Conservation (phyloP, 2,797 vertebrate genomes). For the Neomorphus geoffroyi region DNA sequence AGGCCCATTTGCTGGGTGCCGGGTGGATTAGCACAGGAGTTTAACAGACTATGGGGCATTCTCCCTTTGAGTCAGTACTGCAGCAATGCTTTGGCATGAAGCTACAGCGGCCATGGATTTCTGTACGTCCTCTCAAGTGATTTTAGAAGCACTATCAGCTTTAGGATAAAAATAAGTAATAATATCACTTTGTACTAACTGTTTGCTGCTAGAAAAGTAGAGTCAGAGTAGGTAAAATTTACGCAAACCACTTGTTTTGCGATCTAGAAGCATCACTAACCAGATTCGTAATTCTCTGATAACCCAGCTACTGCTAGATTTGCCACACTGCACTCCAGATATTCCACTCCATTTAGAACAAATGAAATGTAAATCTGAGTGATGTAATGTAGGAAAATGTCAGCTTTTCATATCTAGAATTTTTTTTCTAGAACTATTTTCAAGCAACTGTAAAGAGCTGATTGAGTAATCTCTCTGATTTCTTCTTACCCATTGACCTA, state of each 20-base stretch:
- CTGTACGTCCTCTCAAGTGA: background rate
- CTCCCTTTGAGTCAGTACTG: background rate
- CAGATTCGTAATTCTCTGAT: background rate
- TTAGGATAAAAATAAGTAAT: background rate
- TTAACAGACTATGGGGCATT: background rate
- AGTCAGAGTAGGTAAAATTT: background rate
- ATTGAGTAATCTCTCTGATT: background rate
- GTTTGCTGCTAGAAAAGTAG: background rate
- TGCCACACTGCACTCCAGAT: background rate
- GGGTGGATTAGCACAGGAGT: background rate
- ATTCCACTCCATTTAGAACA: background rate
- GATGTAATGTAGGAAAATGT: background rate
- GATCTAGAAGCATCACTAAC: background rate
- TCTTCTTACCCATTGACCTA: background rate
- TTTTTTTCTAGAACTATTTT: background rate
- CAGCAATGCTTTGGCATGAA: rapidly evolving
- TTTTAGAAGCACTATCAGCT: background rate
- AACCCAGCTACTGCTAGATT: background rate
- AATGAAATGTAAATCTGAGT: background rate
- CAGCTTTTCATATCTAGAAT: background rate
- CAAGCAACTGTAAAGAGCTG: background rate
- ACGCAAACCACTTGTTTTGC: background rate
- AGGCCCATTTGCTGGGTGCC: background rate
- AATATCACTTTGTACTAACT: background rate
- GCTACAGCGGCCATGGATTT: background rate